Conservation (phyloP, 2,113 vertebrate genomes). For the Rattus rattus region DNA sequence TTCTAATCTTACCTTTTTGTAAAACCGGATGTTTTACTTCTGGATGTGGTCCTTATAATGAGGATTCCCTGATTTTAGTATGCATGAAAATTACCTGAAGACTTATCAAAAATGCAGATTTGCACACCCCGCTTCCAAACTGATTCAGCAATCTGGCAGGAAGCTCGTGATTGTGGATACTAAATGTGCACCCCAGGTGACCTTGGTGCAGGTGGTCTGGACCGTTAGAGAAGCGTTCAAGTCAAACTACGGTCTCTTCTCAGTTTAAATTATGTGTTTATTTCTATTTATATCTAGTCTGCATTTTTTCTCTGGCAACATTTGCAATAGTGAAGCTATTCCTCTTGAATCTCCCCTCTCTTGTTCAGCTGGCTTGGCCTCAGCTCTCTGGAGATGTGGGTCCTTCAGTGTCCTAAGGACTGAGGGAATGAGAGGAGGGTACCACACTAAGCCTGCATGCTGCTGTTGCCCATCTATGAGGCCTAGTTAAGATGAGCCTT, state of each 20-base stretch:
- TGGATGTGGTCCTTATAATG: background rate
- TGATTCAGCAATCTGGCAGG: constrained; percentile 49
- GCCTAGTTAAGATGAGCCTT: background rate
- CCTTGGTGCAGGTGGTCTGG: constrained; percentile 3
- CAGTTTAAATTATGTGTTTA: constrained; percentile 15
- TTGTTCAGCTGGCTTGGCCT: background rate
- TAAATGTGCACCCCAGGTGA: background rate
- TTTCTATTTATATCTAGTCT: constrained; percentile 63
- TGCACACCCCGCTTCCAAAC: background rate
- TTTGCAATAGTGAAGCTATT: constrained; percentile 43
- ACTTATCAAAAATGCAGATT: constrained; percentile 61
- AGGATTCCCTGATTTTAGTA: background rate
- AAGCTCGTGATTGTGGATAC: background rate
- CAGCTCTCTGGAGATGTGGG: background rate
- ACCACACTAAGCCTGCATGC: fast-evolving
- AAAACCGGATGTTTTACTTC: constrained; percentile 36
- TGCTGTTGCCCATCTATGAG: background rate
- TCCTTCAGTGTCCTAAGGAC: background rate
- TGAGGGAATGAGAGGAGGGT: background rate
- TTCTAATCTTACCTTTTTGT: background rate
- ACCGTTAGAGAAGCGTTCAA: background rate
- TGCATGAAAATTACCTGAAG: background rate
- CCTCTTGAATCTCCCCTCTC: background rate
- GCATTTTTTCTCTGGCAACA: background rate
- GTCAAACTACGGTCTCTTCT: constrained; percentile 58